Evolutionary conservation across 2,888 invertebrate genomes (phyloP).

Genomic region (Phrixothrix hirtus): DNA sequence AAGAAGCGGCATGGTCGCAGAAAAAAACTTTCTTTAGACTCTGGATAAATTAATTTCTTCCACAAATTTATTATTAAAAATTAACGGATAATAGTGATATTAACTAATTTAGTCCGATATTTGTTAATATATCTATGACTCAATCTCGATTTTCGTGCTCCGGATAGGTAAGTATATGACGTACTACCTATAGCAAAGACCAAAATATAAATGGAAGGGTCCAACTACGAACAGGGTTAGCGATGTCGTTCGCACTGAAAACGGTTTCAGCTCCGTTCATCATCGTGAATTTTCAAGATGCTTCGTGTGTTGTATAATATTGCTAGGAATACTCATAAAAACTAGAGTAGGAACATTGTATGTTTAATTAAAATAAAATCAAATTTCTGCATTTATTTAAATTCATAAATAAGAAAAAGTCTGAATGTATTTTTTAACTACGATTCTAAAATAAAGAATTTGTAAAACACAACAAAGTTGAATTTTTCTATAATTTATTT

Average conservation of each 20-base stretch:
- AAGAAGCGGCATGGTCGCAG: constrained; percentile 10
- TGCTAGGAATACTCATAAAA: too few relatives aligned
- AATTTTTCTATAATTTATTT: too few relatives aligned
- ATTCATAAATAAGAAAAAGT: too few relatives aligned
- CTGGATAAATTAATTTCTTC: constrained; percentile 11
- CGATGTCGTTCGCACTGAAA: constrained; percentile 19
- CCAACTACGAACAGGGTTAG: constrained; percentile 40
- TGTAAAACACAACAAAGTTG: too few relatives aligned
- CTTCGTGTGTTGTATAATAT: constrained; percentile 28
- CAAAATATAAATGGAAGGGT: constrained; percentile 50
- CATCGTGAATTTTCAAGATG: constrained; percentile 5
- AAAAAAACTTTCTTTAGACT: constrained; percentile 12
- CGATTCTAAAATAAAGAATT: too few relatives aligned
- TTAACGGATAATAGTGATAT: too few relatives aligned
- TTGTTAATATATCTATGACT: too few relatives aligned
- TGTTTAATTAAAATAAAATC: too few relatives aligned
- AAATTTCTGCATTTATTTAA: too few relatives aligned
- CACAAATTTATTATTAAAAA: constrained; percentile 23
- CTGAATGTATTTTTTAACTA: too few relatives aligned
- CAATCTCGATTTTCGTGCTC: constrained; percentile 34
- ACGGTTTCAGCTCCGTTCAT: constrained; percentile 18
- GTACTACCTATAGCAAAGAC: constrained; percentile 43
- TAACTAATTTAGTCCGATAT: too few relatives aligned
- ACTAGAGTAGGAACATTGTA: too few relatives aligned
- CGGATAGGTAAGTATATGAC: constrained; percentile 41